Conservation (phyloP, 2,888 invertebrate species). For the Leptinotarsa peninsularis region DNA sequence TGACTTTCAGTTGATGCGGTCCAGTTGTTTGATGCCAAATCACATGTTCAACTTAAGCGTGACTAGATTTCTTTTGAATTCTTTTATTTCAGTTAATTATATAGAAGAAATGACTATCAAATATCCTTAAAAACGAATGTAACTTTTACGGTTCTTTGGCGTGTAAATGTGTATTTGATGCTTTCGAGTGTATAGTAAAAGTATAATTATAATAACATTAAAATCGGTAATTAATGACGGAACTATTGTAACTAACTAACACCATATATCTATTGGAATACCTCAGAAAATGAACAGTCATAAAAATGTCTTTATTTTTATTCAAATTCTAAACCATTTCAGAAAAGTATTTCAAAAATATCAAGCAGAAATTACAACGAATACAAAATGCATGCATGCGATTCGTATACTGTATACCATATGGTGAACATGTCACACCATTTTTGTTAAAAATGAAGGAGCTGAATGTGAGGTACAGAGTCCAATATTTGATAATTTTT, state of each 20-base stretch:
- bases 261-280: too few species aligned
- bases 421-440: too few species aligned
- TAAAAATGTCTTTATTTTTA: too few species aligned
- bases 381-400: too few species aligned
- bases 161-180: background rate
- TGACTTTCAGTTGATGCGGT: background rate
- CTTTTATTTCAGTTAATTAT: background rate
- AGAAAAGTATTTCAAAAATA: too few species aligned
- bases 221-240: background rate
- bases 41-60: background rate
- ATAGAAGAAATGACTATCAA: background rate
- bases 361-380: too few species aligned
- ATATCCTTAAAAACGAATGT: slow-evolving; percentile 2
- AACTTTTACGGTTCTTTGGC: slow-evolving; percentile 1
- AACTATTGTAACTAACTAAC: background rate
- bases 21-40: background rate
- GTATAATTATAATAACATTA: background rate
- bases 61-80: background rate
- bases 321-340: too few species aligned
- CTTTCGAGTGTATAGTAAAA: background rate
- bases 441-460: too few species aligned
- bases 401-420: too few species aligned
- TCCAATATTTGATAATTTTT: too few species aligned
- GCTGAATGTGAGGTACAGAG: too few species aligned
- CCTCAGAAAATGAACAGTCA: too few species aligned